Evolutionary conservation across 2,888 invertebrate species (phyloP).

Genomic region (Megaustenia siamemsis): DNA sequence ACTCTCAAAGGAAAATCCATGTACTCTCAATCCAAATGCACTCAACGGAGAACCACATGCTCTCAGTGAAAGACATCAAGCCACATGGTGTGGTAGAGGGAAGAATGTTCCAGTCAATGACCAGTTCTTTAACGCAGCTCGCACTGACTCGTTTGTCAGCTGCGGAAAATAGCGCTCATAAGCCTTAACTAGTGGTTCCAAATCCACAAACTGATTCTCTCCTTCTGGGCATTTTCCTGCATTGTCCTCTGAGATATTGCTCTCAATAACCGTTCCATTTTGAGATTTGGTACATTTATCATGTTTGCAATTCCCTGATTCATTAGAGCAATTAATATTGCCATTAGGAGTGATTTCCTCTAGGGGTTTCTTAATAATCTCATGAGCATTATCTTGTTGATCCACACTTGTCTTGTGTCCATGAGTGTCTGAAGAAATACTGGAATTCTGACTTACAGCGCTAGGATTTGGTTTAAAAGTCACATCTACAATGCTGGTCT

Average conservation of each 20-base stretch:
- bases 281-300: not conserved
- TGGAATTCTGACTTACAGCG: too few species aligned
- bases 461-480: not conserved
- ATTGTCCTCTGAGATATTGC: not conserved
- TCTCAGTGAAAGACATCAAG: too few species aligned
- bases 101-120: not conserved
- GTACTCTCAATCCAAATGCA: too few species aligned
- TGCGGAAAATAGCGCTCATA: conserved; percentile 32
- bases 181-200: conserved; percentile 7
- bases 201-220: not conserved
- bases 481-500: conserved; percentile 2
- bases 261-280: not conserved
- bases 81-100: not conserved
- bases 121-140: conserved; percentile 33
- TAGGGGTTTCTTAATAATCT: not conserved
- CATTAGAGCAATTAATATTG: not conserved
- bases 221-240: too few species aligned
- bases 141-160: not conserved
- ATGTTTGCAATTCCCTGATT: not conserved
- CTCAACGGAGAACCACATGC: too few species aligned
- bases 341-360: too few species aligned
- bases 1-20: too few species aligned
- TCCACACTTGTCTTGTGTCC: not conserved
- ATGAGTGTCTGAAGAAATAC: not conserved
- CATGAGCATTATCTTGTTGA: not conserved